Evolutionary conservation across 2,888 invertebrate species (phyloP).

Genomic region (Margaritifera margaritifera): DNA sequence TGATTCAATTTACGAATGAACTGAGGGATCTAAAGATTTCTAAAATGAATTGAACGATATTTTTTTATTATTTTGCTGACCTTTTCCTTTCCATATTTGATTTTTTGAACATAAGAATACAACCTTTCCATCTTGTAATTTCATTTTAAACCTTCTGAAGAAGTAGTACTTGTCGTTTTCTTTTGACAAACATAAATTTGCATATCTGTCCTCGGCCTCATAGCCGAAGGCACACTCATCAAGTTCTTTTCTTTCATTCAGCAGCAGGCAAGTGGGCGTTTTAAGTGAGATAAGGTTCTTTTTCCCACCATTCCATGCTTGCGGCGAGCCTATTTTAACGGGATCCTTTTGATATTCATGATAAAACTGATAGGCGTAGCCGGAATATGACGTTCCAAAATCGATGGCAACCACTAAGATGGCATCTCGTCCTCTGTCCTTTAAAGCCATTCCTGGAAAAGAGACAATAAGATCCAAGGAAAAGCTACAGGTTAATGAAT

Average conservation of each 20-base stretch:
- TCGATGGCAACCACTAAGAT: constrained; percentile 17
- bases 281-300: constrained; percentile 15
- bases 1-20: too few species aligned
- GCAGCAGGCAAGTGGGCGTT: constrained; percentile 20
- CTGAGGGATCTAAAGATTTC: too few species aligned
- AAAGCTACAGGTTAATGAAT: too few species aligned
- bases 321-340: constrained; percentile 14
- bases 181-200: constrained; percentile 6
- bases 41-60: too few species aligned
- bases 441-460: too few species aligned
- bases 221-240: constrained; percentile 15
- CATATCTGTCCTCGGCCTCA: constrained; percentile 17
- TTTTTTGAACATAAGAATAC: not conserved
- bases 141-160: constrained; percentile 25
- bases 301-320: constrained; percentile 15
- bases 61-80: too few species aligned
- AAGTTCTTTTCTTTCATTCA: constrained; percentile 11
- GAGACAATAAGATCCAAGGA: too few species aligned
- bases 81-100: constrained; percentile 5
- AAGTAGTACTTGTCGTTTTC: constrained; percentile 9
- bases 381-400: constrained; percentile 22
- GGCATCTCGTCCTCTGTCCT: not conserved
- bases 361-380: constrained; percentile 14
- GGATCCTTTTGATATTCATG: constrained; percentile 13
- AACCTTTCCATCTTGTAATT: constrained; percentile 14